Conservation (phyloP, 2,888 invertebrate species). For the Watsonalla binaria region DNA sequence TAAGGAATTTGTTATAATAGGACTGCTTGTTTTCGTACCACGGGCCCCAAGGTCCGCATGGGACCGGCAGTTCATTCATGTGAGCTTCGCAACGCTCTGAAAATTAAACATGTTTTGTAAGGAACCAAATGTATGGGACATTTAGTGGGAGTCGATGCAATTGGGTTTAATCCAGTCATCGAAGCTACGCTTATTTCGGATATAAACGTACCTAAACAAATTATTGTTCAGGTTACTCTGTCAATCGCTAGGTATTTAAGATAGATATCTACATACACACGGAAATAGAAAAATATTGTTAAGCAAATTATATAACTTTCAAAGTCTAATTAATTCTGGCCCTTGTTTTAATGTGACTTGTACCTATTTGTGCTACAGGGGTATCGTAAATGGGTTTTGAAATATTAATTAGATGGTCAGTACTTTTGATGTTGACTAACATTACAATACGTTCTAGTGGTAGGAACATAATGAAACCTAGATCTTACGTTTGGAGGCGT, state of each 20-base stretch:
- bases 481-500: conserved; percentile 4
- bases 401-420: not conserved
- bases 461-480: not conserved
- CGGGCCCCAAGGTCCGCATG: conserved; percentile 86
- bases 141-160: not conserved
- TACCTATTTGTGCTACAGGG: too few species aligned
- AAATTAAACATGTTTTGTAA: not conserved
- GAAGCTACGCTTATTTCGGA: not conserved
- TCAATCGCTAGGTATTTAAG: too few species aligned
- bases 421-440: not conserved
- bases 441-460: not conserved
- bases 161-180: not conserved
- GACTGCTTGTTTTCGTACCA: conserved; percentile 80
- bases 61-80: conserved; percentile 88
- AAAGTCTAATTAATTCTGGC: too few species aligned
- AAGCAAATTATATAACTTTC: too few species aligned
- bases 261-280: too few species aligned
- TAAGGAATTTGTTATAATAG: conserved; percentile 47
- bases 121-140: not conserved
- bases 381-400: too few species aligned
- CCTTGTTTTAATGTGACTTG: too few species aligned
- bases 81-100: conserved; percentile 62
- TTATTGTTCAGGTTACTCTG: not conserved
- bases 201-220: not conserved
- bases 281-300: too few species aligned